Evolutionary conservation across 2,113 vertebrate genomes (phyloP).

Genomic region (Marmota flaviventris): DNA sequence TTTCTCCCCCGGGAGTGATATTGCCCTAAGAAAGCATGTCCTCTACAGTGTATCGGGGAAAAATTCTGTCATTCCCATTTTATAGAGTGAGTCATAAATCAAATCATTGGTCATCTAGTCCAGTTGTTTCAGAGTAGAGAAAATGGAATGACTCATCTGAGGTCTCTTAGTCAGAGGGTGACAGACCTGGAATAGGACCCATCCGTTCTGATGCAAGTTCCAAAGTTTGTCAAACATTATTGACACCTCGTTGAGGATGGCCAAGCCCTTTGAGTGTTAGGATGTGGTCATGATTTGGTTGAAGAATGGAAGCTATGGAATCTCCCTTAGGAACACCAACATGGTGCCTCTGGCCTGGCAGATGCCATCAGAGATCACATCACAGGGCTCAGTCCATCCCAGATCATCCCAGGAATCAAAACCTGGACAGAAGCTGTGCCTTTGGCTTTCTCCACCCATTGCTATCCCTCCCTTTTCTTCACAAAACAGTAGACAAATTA

Average conservation of each 20-base stretch:
- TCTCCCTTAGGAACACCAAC: background rate
- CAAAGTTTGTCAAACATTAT: background rate
- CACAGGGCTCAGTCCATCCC: background rate
- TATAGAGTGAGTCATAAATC: background rate
- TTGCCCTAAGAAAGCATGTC: background rate
- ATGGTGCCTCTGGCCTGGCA: background rate
- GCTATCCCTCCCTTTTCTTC: background rate
- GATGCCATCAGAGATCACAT: background rate
- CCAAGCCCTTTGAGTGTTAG: accelerated
- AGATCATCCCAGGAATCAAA: background rate
- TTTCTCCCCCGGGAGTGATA: background rate
- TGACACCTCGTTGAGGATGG: background rate
- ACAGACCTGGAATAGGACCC: background rate
- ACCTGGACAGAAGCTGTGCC: background rate
- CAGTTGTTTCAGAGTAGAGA: background rate
- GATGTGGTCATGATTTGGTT: background rate
- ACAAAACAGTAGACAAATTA: background rate
- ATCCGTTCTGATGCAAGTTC: accelerated
- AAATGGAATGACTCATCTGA: background rate
- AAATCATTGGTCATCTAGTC: background rate
- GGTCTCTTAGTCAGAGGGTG: background rate
- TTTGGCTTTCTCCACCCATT: background rate
- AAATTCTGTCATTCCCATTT: background rate
- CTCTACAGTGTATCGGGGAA: background rate
- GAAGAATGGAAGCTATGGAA: background rate